Conservation (phyloP, 1,140 invertebrate species). For the Hirudo medicinalis region DNA sequence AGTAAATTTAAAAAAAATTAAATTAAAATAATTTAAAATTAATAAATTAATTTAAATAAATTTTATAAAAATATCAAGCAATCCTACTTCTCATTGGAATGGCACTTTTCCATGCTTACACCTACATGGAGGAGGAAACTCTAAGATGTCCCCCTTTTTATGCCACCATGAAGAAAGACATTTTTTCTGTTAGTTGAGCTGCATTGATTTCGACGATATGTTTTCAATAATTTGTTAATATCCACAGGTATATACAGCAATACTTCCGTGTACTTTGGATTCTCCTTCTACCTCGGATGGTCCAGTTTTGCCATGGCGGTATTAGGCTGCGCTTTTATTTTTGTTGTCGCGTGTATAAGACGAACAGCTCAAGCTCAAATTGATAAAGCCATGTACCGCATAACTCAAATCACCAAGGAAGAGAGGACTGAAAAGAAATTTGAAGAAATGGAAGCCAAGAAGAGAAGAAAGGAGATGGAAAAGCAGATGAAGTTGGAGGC, state of each 20-base stretch:
- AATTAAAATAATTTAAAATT: no score
- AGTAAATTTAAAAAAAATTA: no score
- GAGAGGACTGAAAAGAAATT: conserved; percentile 3
- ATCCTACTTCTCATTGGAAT: conserved; percentile 8
- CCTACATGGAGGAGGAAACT: conserved; percentile 5
- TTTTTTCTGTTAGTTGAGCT: background rate
- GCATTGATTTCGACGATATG: background rate
- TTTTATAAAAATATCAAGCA: background rate
- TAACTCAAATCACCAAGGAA: background rate
- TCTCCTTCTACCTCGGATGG: conserved; percentile 5
- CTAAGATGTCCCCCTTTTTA: conserved; percentile 5
- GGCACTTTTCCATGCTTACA: background rate
- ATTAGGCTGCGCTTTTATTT: background rate
- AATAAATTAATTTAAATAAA: no score
- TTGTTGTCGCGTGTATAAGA: background rate
- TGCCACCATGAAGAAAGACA: conserved; percentile 7
- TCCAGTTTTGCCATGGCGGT: background rate
- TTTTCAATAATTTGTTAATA: background rate
- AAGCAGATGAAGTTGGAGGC: background rate
- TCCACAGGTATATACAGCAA: background rate
- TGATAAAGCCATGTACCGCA: background rate
- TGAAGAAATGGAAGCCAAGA: conserved; percentile 9
- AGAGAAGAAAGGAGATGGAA: background rate
- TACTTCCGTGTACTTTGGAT: background rate
- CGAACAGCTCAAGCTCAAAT: background rate